These are phyloP conservation scores for Anabacerthia variegaticeps DNA, from an alignment of 2,797 vertebrate genomes.

Conservation along the genomic window DNA sequence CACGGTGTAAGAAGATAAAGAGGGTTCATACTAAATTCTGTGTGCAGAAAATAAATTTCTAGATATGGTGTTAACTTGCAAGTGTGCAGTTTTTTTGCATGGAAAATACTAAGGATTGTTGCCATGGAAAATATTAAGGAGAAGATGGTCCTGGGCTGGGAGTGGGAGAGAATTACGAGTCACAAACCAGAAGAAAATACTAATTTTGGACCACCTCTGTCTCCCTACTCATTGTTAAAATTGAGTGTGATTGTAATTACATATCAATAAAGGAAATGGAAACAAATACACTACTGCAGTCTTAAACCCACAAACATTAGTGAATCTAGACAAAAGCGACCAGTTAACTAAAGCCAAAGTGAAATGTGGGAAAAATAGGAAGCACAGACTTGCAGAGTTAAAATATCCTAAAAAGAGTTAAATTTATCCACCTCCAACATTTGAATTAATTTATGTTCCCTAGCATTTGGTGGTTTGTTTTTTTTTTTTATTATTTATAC, in stretches of 20 bases:
- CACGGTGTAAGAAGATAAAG: not conserved
- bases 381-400: not conserved
- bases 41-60: not conserved
- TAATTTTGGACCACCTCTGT: not conserved
- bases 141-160: not conserved
- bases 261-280: not conserved
- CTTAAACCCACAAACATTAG: not conserved
- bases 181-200: not conserved
- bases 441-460: accelerated
- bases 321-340: not conserved
- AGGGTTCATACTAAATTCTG: not conserved
- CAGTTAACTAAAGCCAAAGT: not conserved
- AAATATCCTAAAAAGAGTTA: not conserved
- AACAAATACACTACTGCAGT: not conserved
- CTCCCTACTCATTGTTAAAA: not conserved
- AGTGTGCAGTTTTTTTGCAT: not conserved
- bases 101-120: not conserved
- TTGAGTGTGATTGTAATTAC: not conserved
- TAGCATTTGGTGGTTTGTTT: too few relatives aligned
- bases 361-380: not conserved
- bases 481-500: not conserved
- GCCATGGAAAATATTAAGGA: not conserved
- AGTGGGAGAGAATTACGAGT: not conserved
- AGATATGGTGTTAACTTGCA: not conserved
- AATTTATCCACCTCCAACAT: not conserved